phyloP scores from a whole-genome alignment of 2,888 invertebrate species.

The Nemoura dubitans region DNA sequence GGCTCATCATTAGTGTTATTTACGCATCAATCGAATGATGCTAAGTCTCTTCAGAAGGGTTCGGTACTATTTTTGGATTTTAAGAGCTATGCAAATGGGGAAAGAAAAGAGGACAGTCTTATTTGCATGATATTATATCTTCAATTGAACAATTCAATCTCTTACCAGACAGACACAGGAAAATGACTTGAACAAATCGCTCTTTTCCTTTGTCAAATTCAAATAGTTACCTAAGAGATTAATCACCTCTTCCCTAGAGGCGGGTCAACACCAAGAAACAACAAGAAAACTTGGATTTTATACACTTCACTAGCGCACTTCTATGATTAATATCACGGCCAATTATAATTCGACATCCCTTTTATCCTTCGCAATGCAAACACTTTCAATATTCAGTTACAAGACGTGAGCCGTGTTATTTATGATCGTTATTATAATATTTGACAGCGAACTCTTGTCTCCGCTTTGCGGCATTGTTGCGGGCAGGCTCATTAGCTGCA shows the following conservation, averaged over 20 bases:
- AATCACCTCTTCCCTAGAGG: not conserved
- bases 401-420: not conserved
- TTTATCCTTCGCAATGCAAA: not conserved
- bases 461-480: not conserved
- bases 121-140: no score
- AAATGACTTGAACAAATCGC: no score
- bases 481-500: not conserved
- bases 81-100: no score
- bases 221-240: not conserved
- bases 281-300: not conserved
- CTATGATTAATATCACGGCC: not conserved
- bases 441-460: conserved; percentile 5
- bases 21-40: not conserved
- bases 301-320: not conserved
- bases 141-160: no score
- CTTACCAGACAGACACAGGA: no score
- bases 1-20: not conserved
- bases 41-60: not conserved
- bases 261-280: not conserved
- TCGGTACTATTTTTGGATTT: no score
- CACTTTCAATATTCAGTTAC: conserved; percentile 12
- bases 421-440: not conserved
- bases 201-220: not conserved
- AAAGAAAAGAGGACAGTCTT: no score
- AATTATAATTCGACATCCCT: conserved; percentile 12